Base-by-base conservation (phyloP, 2,113 vertebrate species). In the Ivindomyrus marchei region DNA sequence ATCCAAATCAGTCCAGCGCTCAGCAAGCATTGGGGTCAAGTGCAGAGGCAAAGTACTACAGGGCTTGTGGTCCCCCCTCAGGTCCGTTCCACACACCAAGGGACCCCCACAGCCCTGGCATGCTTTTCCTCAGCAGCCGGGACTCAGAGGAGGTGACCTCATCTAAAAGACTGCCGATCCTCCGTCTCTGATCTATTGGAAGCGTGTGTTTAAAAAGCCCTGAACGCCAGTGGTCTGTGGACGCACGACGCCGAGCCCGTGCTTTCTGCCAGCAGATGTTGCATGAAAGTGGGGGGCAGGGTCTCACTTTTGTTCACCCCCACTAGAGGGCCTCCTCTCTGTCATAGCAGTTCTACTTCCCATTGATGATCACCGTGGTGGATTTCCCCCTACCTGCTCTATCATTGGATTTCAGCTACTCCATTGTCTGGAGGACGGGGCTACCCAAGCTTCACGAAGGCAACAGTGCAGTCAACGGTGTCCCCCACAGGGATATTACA, bases 361-460 rank as follows among this genome's bases (percentile, higher is more conserved):
- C 21, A 87, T 36, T 87, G 85, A 50, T 87, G 49, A 50, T 46
- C n/a, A 52, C 11, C 10, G 3, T n/a, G 24, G 49, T 47, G 17
- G n/a, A 39, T 31, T 86, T 36, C 45, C 39, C 49, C 85, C 88
- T 93, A 90, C 92, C 91, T 91, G 92, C 91, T 93, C 90, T 90
- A 91, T 89, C 85, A 42, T 93, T 91, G 92, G 94, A 93, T 92
- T 96, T 92, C 94, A 96, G 92, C 95, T 95, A 94, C 94, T 93
- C 93, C 93, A 96, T 97, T 97, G 96, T 97, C 94, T 95, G 93
- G 95, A 93, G 93, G 92, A 94, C 93, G 91, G 93, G 93, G 93
- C 92, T 91, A 90, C 92, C 91, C 89, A 89, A 27, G 89, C 93
- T 93, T 93, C 77, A 47, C 92, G 58, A n/a, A 89, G 92, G 90